Conservation (phyloP, 2,113 vertebrate genomes). For the Megaceryle torquata region DNA sequence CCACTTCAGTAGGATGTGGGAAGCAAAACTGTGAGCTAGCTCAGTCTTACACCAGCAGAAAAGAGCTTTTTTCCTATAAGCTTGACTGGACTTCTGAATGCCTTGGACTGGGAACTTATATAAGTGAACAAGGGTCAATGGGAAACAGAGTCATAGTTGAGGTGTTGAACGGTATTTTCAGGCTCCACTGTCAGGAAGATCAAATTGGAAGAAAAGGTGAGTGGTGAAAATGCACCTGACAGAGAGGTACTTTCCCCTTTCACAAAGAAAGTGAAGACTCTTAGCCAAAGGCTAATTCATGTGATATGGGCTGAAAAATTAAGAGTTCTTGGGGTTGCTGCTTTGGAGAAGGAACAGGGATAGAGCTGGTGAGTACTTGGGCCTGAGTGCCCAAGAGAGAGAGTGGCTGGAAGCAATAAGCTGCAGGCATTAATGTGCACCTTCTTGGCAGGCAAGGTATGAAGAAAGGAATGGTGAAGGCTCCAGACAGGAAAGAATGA, state of each 20-base stretch:
- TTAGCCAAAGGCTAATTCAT: not conserved
- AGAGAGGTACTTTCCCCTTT: not conserved
- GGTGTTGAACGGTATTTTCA: not conserved
- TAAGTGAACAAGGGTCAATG: not conserved
- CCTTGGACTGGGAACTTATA: not conserved
- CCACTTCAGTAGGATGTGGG: not conserved
- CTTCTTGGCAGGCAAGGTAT: not conserved
- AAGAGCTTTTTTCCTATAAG: not conserved
- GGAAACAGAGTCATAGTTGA: not conserved
- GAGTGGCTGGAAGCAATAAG: not conserved
- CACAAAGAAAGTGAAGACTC: not conserved
- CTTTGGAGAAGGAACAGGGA: not conserved
- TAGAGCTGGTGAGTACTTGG: not conserved
- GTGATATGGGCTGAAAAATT: not conserved
- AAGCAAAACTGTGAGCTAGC: not conserved
- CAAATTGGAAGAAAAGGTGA: not conserved
- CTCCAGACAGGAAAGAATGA: not conserved
- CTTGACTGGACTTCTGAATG: not conserved
- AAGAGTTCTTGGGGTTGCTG: rapidly evolving
- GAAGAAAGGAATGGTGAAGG: not conserved
- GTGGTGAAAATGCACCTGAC: not conserved
- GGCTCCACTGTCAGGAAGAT: not conserved
- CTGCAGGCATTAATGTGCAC: not conserved
- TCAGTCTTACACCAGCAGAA: not conserved
- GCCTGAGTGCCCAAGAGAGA: not conserved